These are phyloP conservation scores for Drepana falcataria DNA, from an alignment of 2,888 invertebrate species.

Conservation along the genomic window DNA sequence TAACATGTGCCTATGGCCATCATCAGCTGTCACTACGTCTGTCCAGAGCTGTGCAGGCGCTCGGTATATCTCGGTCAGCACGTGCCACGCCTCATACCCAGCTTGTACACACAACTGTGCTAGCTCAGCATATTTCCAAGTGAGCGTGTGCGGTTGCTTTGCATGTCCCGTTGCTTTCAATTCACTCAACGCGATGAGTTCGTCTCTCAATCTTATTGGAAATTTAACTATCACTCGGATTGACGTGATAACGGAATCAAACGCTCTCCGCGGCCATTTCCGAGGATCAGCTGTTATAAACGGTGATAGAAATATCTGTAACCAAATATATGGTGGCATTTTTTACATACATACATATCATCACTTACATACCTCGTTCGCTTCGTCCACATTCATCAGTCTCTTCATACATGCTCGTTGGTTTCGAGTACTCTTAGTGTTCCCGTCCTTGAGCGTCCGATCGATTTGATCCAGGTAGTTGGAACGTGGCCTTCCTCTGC, in stretches of 20 bases:
- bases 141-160: slow-evolving; percentile 47
- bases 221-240: slow-evolving; percentile 40
- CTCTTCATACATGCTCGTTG: no score
- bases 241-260: slow-evolving; percentile 33
- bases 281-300: slow-evolving; percentile 62
- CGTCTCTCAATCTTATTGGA: slow-evolving; percentile 50
- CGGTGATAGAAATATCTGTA: slow-evolving; percentile 62
- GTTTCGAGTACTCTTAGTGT: no score
- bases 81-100: slow-evolving; percentile 47
- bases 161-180: slow-evolving; percentile 50
- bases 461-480: no score
- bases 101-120: slow-evolving; percentile 57
- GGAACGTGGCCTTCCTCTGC: no score
- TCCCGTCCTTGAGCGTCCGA: no score
- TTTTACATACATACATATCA: not conserved
- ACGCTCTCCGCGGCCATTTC: slow-evolving; percentile 57
- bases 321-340: slow-evolving; percentile 9
- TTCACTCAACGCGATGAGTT: slow-evolving; percentile 52
- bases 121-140: slow-evolving; percentile 66
- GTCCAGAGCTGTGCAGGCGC: slow-evolving; percentile 66
- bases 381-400: no score
- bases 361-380: no score
- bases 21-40: slow-evolving; percentile 78
- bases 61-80: slow-evolving; percentile 48
- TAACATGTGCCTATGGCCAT: slow-evolving; percentile 73